phyloP scores from a whole-genome alignment of 30 jellyfish, hydroid and myxozoan genomes.

The Chrysaora quinquecirrha region DNA sequence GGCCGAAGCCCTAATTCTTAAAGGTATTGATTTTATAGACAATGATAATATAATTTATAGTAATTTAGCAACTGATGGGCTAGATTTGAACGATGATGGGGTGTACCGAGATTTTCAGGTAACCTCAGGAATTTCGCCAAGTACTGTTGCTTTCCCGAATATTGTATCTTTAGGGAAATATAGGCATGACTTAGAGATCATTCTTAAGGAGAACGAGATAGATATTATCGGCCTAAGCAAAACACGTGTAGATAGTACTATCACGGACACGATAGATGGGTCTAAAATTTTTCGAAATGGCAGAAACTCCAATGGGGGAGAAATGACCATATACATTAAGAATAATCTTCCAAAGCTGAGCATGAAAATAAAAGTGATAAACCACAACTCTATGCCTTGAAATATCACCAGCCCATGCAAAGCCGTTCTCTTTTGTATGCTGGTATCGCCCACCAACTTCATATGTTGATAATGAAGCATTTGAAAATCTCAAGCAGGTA shows the following conservation, averaged over 20 bases:
- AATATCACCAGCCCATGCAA: slow-evolving; percentile 16
- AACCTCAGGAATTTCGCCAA: slow-evolving; percentile 18
- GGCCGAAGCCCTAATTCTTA: slow-evolving; percentile 11
- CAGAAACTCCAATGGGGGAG: slow-evolving; percentile 29
- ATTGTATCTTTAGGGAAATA: slow-evolving; percentile 33
- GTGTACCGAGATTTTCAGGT: slow-evolving; percentile 27
- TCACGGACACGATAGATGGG: slow-evolving; percentile 10
- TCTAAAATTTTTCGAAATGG: slow-evolving; percentile 17
- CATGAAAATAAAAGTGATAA: slow-evolving; percentile 2
- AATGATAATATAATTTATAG: slow-evolving; percentile 26
- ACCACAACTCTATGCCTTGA: neutral
- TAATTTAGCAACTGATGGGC: slow-evolving; percentile 28
- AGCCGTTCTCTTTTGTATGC: slow-evolving; percentile 18
- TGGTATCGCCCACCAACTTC: slow-evolving; percentile 51
- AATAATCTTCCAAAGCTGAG: neutral
- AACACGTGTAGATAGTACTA: slow-evolving; percentile 14
- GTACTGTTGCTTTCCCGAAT: slow-evolving; percentile 31
- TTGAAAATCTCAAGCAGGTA: slow-evolving; percentile 9
- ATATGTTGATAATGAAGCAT: no score
- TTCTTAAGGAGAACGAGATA: slow-evolving; percentile 9
- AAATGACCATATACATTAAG: slow-evolving; percentile 28
- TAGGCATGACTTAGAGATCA: slow-evolving; percentile 12
- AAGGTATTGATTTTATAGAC: slow-evolving; percentile 41
- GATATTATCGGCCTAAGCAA: slow-evolving; percentile 5
- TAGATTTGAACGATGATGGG: slow-evolving; percentile 43